Conservation (phyloP, 2,888 invertebrate genomes). For the Pseudococcus jackbeardsleyi region DNA sequence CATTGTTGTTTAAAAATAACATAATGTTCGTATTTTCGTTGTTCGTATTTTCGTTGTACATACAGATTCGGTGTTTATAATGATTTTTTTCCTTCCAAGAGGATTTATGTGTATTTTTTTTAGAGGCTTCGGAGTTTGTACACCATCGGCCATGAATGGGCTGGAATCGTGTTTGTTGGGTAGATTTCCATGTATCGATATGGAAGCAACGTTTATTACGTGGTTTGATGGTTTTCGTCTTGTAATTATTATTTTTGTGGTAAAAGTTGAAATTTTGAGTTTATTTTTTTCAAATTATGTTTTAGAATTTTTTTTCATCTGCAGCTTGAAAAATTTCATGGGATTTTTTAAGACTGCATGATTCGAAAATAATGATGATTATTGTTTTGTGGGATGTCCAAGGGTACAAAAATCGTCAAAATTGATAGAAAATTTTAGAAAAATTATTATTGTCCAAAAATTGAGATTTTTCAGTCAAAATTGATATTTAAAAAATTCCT, state of each 20-base stretch:
- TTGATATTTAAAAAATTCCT: too few species aligned
- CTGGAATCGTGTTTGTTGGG: neutral
- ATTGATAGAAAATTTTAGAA: too few species aligned
- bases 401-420: too few species aligned
- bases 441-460: too few species aligned
- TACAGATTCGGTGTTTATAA: slow-evolving; percentile 30
- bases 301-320: too few species aligned
- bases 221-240: neutral
- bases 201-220: neutral
- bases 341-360: too few species aligned
- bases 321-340: too few species aligned
- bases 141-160: neutral
- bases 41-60: slow-evolving; percentile 19
- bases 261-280: neutral
- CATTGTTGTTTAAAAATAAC: slow-evolving; percentile 53
- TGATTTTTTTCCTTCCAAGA: slow-evolving; percentile 1
- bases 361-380: too few species aligned
- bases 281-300: neutral
- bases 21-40: slow-evolving; percentile 34
- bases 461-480: too few species aligned
- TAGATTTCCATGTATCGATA: slow-evolving; percentile 21
- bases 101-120: slow-evolving; percentile 15
- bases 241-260: neutral
- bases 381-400: too few species aligned
- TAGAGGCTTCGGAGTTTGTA: neutral